phyloP scores from a whole-genome alignment of 2,888 invertebrate species.

The Cephus pygmeus region DNA sequence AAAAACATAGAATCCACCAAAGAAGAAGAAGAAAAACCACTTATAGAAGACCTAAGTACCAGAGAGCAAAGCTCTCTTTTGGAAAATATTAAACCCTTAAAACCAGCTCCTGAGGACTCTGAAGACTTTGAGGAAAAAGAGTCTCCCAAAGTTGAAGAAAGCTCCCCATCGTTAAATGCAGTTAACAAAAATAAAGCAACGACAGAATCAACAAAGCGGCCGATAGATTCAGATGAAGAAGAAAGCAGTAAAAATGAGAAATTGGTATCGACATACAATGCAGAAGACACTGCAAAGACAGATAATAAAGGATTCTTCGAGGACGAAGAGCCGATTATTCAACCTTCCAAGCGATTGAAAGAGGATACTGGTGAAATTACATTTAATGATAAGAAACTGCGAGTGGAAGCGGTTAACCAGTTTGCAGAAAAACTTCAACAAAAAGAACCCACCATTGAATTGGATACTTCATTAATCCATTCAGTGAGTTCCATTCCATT shows the following conservation, averaged over 20 bases:
- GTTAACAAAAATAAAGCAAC: neutral
- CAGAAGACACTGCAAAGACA: constrained; percentile 1
- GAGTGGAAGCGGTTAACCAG: constrained; percentile 17
- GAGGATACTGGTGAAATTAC: constrained; percentile 20
- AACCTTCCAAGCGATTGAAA: constrained; percentile 35
- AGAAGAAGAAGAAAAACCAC: neutral
- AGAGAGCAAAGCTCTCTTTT: neutral
- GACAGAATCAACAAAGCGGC: neutral
- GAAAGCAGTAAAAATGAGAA: neutral
- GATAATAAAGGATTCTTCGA: constrained; percentile 3
- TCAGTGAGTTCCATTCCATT: constrained; percentile 4
- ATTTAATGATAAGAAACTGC: constrained; percentile 3
- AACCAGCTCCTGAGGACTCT: neutral
- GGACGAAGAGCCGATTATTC: constrained; percentile 23
- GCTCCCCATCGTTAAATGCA: neutral
- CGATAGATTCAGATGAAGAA: neutral
- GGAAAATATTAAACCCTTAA: neutral
- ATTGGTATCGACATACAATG: neutral
- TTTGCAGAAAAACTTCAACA: constrained; percentile 2
- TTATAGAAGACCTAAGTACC: neutral
- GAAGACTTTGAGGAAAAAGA: neutral
- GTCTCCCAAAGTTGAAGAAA: neutral
- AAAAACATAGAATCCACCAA: neutral
- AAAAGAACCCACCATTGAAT: constrained; percentile 10
- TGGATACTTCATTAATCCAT: neutral